These are phyloP conservation scores for Shargacucullia verbasci DNA, from an alignment of 2,888 invertebrate species.

Conservation along the genomic window DNA sequence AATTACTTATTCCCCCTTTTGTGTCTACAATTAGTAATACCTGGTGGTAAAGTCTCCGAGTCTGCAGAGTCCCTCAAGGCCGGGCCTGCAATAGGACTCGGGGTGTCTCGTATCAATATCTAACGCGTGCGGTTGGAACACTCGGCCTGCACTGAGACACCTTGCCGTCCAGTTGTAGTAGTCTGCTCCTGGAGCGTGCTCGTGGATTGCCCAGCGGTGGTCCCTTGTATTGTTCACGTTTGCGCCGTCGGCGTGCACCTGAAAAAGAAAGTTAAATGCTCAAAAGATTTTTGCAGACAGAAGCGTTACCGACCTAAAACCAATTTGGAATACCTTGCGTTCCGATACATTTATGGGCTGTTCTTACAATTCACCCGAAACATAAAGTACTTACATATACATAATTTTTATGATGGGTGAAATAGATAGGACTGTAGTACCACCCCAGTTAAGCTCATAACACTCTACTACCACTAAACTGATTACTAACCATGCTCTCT, in stretches of 20 bases:
- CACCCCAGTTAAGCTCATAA: no score
- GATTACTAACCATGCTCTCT: constrained; percentile 89
- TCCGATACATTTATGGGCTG: no score
- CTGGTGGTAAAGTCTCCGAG: constrained; percentile 93
- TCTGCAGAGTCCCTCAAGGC: constrained; percentile 90
- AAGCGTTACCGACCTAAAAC: no score
- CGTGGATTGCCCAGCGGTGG: constrained; percentile 96
- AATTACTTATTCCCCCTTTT: no score
- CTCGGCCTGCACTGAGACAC: constrained; percentile 93
- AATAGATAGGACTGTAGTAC: no score
- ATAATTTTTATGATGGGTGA: no score
- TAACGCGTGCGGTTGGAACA: constrained; percentile 93
- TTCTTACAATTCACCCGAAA: no score
- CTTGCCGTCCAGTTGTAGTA: constrained; percentile 97
- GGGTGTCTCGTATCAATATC: constrained; percentile 90
- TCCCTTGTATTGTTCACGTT: constrained; percentile 92
- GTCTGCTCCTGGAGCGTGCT: constrained; percentile 93
- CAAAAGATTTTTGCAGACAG: no score
- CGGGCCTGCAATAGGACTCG: constrained; percentile 88
- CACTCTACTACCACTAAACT: not conserved
- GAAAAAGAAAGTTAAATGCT: constrained; percentile 23
- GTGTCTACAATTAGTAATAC: constrained; percentile 52
- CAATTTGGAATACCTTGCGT: no score
- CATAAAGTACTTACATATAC: no score
- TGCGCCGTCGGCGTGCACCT: constrained; percentile 96